Base-by-base conservation (phyloP, 2,888 invertebrate genomes). In the Dolichopus griseipennis region DNA sequence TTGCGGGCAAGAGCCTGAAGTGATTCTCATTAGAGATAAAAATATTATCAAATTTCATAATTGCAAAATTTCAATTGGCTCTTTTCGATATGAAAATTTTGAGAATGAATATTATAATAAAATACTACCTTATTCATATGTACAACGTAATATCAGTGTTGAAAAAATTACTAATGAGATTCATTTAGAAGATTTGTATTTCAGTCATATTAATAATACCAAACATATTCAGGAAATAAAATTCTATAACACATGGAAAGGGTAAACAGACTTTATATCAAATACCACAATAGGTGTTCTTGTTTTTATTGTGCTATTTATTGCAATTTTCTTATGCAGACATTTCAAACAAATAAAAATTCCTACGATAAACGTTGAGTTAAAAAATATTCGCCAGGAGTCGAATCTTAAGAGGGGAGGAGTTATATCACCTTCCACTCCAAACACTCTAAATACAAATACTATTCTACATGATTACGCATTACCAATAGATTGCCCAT, bases 41-140 rank as follows among this genome's bases (percentile, higher is more conserved):
- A 67, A 67, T 34, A 34, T 67, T 15, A 64, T 67, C 22, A 67
- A 67, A 37, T 43, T 67, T 64, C 22, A 12, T 41, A 63, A 64
- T 41, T 67, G 67, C 8, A 67, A 41, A 37, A 67, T 67, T 43
- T 67, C 67, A 37, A 67, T 67, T 63, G 67, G 67, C 21, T 34
- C n/a, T 41, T 63, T 62, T 34, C 63, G n/a, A n/a, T 37, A 10
- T 5, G 37, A 37, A 37, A 37, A 37, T 37, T 37, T 37, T 12
- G 37, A 37, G 12, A 12, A 37, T 2, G 3, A 37, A 37, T 37
- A 37, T 37, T 37, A 37, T 1, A 37, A 37, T 12, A 37, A 12
- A 12, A 37, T 37, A 37, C 12, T 37, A 7, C 37, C 61, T n/a
- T n/a, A 27, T 27, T 27, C 27, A 5, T 27, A 61, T 52, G 27